Evolutionary conservation across 2,797 vertebrate genomes (phyloP).

Genomic region (Acrossocheilus wenchowensis): DNA sequence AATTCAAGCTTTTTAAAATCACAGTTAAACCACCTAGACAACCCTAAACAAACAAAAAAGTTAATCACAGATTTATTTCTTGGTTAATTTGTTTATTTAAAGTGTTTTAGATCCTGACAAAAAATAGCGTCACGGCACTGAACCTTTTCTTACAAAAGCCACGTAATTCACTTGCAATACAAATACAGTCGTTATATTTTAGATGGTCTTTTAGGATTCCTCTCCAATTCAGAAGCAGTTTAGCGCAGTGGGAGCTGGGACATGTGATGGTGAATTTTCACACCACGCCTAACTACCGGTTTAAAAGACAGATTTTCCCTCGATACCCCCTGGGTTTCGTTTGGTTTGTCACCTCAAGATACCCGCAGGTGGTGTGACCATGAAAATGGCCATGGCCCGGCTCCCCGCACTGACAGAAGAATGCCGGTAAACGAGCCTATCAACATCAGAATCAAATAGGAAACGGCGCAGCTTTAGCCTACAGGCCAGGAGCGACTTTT

Average conservation of each 20-base stretch:
- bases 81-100: neutral
- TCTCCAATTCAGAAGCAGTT: constrained; percentile 48
- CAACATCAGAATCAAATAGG: constrained; percentile 85
- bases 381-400: constrained; percentile 81
- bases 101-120: neutral
- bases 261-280: constrained; percentile 60
- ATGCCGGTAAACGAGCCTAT: constrained; percentile 78
- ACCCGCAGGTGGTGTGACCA: constrained; percentile 79
- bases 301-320: constrained; percentile 65
- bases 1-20: neutral
- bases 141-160: neutral
- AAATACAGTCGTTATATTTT: neutral
- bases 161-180: neutral
- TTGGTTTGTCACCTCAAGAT: constrained; percentile 82
- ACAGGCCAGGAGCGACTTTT: constrained; percentile 60
- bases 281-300: constrained; percentile 73
- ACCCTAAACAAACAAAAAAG: too few relatives aligned
- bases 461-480: constrained; percentile 77
- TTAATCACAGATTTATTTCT: neutral
- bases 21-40: neutral
- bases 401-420: constrained; percentile 72
- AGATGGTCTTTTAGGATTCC: neutral
- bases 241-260: constrained; percentile 60
- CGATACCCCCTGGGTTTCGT: constrained; percentile 73
- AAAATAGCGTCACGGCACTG: neutral